Conservation (phyloP, 2,888 invertebrate species). For the Slavum lentiscoides region DNA sequence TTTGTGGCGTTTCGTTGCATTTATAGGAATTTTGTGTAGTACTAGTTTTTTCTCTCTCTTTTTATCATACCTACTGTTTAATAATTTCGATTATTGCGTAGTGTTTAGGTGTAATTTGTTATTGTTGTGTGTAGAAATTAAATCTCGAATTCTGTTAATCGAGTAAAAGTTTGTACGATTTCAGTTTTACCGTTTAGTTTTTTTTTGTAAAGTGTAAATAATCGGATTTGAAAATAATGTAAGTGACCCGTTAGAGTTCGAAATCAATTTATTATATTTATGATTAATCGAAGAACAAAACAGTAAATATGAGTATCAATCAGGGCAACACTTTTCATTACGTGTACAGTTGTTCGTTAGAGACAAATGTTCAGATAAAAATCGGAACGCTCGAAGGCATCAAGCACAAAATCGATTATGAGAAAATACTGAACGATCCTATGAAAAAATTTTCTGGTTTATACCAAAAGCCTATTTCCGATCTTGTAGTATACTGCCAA, state of each 20-base stretch:
- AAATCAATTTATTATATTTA: not conserved
- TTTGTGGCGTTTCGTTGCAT: too few species aligned
- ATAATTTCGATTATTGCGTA: too few species aligned
- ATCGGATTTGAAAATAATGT: not conserved
- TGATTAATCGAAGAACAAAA: not conserved
- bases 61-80: too few species aligned
- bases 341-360: constrained; percentile 89
- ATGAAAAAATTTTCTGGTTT: constrained; percentile 88
- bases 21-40: too few species aligned
- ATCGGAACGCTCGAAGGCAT: constrained; percentile 95
- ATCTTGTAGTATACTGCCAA: constrained; percentile 86
- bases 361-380: constrained; percentile 86
- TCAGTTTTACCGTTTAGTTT: not conserved
- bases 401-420: constrained; percentile 82
- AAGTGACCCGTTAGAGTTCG: not conserved
- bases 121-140: too few species aligned
- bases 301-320: constrained; percentile 21
- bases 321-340: constrained; percentile 70
- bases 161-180: too few species aligned
- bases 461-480: constrained; percentile 81
- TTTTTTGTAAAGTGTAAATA: not conserved
- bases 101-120: too few species aligned
- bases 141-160: too few species aligned
- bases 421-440: constrained; percentile 82
- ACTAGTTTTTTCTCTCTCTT: too few species aligned